These are phyloP conservation scores for Hemibagrus guttatus DNA, from an alignment of 2,797 vertebrate species.

Conservation along the genomic window DNA sequence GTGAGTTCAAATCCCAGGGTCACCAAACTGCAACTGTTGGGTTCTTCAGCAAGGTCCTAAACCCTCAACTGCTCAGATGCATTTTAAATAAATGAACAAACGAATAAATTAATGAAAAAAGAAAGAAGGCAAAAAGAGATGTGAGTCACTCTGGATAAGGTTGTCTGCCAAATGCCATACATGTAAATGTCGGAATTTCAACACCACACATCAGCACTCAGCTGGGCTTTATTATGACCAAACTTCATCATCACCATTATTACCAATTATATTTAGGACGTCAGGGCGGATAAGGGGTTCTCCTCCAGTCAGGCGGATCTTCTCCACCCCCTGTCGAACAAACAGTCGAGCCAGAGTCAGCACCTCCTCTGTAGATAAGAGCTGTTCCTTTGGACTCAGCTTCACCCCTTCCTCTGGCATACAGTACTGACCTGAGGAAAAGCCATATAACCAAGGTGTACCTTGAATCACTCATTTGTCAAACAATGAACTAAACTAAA, in stretches of 20 bases:
- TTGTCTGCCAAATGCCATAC: too few relatives aligned
- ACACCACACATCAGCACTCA: background rate
- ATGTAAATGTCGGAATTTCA: background rate
- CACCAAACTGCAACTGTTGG: too few relatives aligned
- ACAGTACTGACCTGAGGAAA: constrained; percentile 89
- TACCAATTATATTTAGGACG: constrained; percentile 89
- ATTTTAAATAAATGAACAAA: too few relatives aligned
- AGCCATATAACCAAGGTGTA: background rate
- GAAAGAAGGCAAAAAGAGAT: too few relatives aligned
- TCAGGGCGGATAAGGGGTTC: constrained; percentile 95
- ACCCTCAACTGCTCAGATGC: too few relatives aligned
- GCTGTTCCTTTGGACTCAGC: constrained; percentile 85
- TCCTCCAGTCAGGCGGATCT: constrained; percentile 95
- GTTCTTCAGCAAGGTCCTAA: too few relatives aligned
- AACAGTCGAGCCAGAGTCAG: constrained; percentile 88
- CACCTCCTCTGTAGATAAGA: constrained; percentile 86
- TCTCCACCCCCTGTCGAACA: constrained; percentile 88
- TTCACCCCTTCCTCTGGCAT: constrained; percentile 96
- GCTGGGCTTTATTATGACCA: background rate
- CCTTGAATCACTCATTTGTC: background rate
- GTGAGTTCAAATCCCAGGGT: too few relatives aligned
- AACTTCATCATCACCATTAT: constrained; percentile 28
- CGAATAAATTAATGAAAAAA: too few relatives aligned
- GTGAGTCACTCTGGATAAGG: too few relatives aligned
- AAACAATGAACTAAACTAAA: background rate